Percentiles rank a stretch among this genome's conserved stretches.
These are phyloP conservation scores for Pilophorus perplexus DNA, from an alignment of 2,888 invertebrate species.

Conservation along the genomic window DNA sequence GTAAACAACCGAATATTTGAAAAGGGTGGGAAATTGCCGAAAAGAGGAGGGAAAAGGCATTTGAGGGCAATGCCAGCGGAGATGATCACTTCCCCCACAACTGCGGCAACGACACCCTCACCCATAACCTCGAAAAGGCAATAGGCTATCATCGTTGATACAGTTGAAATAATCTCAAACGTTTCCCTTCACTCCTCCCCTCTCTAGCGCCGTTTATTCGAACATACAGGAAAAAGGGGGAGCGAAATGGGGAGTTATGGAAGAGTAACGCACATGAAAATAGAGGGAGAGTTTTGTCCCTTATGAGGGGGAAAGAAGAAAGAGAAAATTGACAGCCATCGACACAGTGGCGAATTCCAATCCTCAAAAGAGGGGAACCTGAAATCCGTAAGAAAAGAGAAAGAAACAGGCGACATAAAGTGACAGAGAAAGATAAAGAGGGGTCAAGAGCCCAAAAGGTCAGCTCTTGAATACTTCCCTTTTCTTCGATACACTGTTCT, in stretches of 20 bases:
- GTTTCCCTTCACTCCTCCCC: constrained; percentile 1
- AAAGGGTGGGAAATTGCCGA: no score
- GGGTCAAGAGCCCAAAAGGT: constrained; percentile 6
- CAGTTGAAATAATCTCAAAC: constrained; percentile 28
- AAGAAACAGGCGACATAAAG: no score
- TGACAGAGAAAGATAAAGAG: background rate
- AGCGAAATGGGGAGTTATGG: no score
- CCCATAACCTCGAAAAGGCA: constrained; percentile 21
- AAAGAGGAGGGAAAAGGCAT: background rate
- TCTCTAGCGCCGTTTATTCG: no score
- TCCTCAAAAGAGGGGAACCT: background rate
- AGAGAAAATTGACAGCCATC: constrained; percentile 31
- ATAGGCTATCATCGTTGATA: constrained; percentile 27
- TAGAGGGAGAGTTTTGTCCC: background rate
- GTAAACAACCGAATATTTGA: no score
- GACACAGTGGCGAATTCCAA: constrained; percentile 1
- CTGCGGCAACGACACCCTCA: constrained; percentile 7
- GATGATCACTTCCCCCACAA: constrained; percentile 11
- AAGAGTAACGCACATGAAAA: constrained; percentile 5
- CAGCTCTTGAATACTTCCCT: constrained; percentile 26
- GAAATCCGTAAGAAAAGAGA: constrained; percentile 5
- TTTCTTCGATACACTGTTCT: constrained; percentile 28
- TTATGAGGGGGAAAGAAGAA: background rate
- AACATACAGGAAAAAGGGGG: constrained; percentile 2
- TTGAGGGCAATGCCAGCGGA: background rate